These are phyloP conservation scores for Rosalia funebris DNA, from an alignment of 2,888 invertebrate genomes.

Conservation along the genomic window DNA sequence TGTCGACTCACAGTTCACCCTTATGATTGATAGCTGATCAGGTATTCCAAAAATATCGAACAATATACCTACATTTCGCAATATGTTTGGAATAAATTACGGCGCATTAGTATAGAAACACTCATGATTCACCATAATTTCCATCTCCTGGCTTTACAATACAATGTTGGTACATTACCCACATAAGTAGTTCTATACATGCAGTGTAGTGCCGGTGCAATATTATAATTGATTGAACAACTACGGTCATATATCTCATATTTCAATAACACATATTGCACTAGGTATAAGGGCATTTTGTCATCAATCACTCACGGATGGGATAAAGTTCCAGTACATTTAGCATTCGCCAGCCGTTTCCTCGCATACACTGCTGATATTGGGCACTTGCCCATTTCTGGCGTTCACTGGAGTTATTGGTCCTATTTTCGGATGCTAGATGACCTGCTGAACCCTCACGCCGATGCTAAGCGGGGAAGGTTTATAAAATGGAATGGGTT, in stretches of 20 bases:
- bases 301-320: conserved; percentile 65
- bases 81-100: neutral
- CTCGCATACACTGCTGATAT: conserved; percentile 53
- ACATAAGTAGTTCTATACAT: conserved; percentile 32
- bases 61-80: too few relatives aligned
- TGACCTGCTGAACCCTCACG: conserved; percentile 10
- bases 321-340: conserved; percentile 65
- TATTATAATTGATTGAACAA: conserved; percentile 57
- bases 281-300: conserved; percentile 63
- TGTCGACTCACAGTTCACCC: too few relatives aligned
- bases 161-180: conserved; percentile 32
- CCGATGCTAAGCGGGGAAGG: neutral
- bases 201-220: conserved; percentile 39
- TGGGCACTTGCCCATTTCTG: conserved; percentile 54
- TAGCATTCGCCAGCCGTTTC: conserved; percentile 61
- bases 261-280: conserved; percentile 64
- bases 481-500: conserved; percentile 4
- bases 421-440: conserved; percentile 22
- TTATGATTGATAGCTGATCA: too few relatives aligned
- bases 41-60: too few relatives aligned
- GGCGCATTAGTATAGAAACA: neutral
- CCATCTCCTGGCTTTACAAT: conserved; percentile 12
- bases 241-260: conserved; percentile 59
- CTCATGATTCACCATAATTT: conserved; percentile 6
- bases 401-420: conserved; percentile 25